These are phyloP conservation scores for Clinocottus analis DNA, from an alignment of 2,113 vertebrate genomes.

Conservation along the genomic window DNA sequence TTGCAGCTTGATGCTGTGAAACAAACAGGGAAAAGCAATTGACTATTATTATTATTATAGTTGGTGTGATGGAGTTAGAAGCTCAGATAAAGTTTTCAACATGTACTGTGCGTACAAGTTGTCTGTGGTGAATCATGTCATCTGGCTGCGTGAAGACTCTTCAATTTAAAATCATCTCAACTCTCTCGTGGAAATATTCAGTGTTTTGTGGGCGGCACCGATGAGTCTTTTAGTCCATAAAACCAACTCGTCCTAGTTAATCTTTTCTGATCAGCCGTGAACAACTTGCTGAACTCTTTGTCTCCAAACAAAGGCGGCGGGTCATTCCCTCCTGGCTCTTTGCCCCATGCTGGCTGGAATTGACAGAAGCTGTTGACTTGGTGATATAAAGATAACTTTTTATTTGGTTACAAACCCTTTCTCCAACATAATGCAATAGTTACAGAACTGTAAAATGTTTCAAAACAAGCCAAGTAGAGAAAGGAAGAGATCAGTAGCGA, in stretches of 20 bases:
- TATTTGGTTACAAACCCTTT: not conserved
- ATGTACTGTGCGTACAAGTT: not conserved
- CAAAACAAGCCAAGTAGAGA: not conserved
- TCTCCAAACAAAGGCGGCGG: not conserved
- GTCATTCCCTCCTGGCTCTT: not conserved
- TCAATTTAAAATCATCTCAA: not conserved
- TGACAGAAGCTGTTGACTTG: constrained; percentile 33
- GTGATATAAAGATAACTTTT: constrained; percentile 19
- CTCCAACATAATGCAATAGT: not conserved
- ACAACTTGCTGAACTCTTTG: not conserved
- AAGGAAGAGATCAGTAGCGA: not conserved
- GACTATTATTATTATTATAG: constrained; percentile 38
- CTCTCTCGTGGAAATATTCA: constrained; percentile 1
- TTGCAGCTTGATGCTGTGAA: constrained; percentile 66
- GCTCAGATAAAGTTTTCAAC: constrained; percentile 19
- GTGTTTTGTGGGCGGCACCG: constrained; percentile 5
- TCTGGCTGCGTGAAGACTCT: constrained; percentile 12
- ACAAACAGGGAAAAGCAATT: constrained; percentile 75
- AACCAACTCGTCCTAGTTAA: not conserved
- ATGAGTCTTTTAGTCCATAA: not conserved
- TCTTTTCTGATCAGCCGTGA: not conserved
- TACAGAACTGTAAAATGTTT: constrained; percentile 18
- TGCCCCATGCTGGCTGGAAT: constrained; percentile 9
- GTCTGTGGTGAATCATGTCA: not conserved
- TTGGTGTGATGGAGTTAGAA: not conserved